Evolutionary conservation across 2,888 invertebrate species (phyloP).

Genomic region (Cosmia trapezina): DNA sequence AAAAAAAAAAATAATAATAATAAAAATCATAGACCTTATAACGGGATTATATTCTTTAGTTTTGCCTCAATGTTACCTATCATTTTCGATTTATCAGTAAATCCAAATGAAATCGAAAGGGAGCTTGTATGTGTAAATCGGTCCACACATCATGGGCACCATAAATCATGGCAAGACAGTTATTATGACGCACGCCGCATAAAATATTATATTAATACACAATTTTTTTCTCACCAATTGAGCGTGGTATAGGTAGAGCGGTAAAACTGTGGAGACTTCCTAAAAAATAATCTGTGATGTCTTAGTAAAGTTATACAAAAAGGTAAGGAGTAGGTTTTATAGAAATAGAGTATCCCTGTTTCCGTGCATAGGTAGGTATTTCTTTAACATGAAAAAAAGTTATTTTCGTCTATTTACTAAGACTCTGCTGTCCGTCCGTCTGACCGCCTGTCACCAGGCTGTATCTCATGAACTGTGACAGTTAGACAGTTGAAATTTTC

Average conservation of each 20-base stretch:
- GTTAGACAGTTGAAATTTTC: too few relatives aligned
- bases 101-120: conserved; percentile 32
- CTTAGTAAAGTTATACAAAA: not conserved
- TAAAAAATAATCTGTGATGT: not conserved
- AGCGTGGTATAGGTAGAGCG: not conserved
- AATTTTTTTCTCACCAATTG: conserved; percentile 44
- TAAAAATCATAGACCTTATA: not conserved
- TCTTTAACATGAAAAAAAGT: too few relatives aligned
- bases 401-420: too few relatives aligned
- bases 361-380: too few relatives aligned
- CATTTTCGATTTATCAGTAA: conserved; percentile 14
- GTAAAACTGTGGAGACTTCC: conserved; percentile 10
- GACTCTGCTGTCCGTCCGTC: too few relatives aligned
- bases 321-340: too few relatives aligned
- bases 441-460: too few relatives aligned
- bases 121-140: conserved; percentile 26
- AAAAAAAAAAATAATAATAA: too few relatives aligned
- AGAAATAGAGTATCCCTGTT: too few relatives aligned
- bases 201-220: conserved; percentile 48
- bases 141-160: conserved; percentile 25
- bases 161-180: conserved; percentile 57
- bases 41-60: not conserved
- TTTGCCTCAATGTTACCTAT: not conserved
- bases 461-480: too few relatives aligned
- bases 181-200: conserved; percentile 50